Conservation (phyloP, 2,113 vertebrate species). For the Jacana jacana region DNA sequence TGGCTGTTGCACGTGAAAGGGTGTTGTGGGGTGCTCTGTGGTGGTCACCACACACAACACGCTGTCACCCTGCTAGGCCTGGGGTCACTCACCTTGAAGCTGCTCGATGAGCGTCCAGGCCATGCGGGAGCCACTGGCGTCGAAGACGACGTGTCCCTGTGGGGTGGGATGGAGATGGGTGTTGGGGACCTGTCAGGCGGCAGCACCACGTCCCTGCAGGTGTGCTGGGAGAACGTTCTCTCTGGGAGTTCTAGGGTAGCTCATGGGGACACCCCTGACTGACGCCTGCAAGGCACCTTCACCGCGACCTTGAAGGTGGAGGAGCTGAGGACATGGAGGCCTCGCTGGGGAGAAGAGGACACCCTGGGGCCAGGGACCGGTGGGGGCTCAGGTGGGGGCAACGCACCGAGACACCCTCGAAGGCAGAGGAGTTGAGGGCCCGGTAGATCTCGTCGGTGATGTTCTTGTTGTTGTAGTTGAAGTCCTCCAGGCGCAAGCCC, state of each 20-base stretch:
- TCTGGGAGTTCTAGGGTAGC: neutral
- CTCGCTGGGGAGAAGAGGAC: conserved; percentile 59
- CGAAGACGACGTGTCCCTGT: conserved; percentile 95
- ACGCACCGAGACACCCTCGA: conserved; percentile 93
- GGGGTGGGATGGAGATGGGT: neutral
- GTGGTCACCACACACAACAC: accelerated
- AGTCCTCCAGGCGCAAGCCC: conserved; percentile 88
- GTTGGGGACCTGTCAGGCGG: neutral
- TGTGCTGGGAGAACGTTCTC: neutral
- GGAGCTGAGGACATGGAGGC: conserved; percentile 76
- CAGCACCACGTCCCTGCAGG: accelerated
- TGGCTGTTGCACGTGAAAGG: neutral
- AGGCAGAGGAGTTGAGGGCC: conserved; percentile 94
- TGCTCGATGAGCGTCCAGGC: conserved; percentile 97
- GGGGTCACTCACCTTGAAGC: conserved; percentile 83
- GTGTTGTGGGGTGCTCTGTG: neutral
- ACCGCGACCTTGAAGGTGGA: conserved; percentile 61
- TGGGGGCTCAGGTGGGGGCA: neutral
- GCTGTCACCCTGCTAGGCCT: neutral
- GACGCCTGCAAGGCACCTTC: neutral
- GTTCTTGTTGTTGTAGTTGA: conserved; percentile 96
- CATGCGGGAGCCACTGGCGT: conserved; percentile 96
- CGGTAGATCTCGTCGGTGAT: conserved; percentile 94
- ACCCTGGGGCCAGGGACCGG: neutral
- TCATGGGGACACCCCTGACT: neutral